Evolutionary conservation across 2,113 vertebrate species (phyloP), one percentile per base, ranked within the genome.

Genomic region (Verasper variegatus): DNA sequence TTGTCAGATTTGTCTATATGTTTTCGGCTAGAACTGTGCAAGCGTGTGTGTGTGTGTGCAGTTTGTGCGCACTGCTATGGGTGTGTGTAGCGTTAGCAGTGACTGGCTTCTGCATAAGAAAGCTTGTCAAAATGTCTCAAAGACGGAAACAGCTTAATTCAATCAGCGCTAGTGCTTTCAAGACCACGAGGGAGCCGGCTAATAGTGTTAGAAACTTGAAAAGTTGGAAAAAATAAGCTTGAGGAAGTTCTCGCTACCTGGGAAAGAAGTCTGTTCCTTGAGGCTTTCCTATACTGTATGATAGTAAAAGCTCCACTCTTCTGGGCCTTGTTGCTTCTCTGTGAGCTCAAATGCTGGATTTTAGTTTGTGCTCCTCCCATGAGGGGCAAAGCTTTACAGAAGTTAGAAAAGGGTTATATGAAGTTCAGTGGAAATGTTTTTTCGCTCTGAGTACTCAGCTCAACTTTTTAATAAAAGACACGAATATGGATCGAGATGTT

Each of bases 271-370:
- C 23, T 70, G 86, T 78, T 92, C 92, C 92, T 93, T 73, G 78
- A 91, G 91, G 92, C 90, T 91, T 92, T 91, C 74, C 82, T 79
- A 58, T 57, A 71, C 77, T 68, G 86, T 92, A 88, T 89, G 88
- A 91, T 92, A 92, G 91, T 90, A 88, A 92, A 93, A 91, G 90
- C 91, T 87, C 74, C 74, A 80, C 87, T 92, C 91, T 92, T 91
- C 90, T 57, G 89, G 91, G 91, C 89, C 92, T 91, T 92, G 92
- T 92, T 92, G 92, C 89, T 91, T 90, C 89, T 92, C 84, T 91
- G 82, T 92, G 89, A 92, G 90, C 90, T 92, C 89, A 92, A 91
- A 92, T 91, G 89, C 88, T 84, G 92, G 91, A 89, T 93, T 92
- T 93, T 78, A 91, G 91, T 88, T 86, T 89, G 85, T 90, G 90